These are phyloP conservation scores for Caenorhabditis sp. DNA, from an alignment of 2,888 invertebrate species.

Conservation along the genomic window DNA sequence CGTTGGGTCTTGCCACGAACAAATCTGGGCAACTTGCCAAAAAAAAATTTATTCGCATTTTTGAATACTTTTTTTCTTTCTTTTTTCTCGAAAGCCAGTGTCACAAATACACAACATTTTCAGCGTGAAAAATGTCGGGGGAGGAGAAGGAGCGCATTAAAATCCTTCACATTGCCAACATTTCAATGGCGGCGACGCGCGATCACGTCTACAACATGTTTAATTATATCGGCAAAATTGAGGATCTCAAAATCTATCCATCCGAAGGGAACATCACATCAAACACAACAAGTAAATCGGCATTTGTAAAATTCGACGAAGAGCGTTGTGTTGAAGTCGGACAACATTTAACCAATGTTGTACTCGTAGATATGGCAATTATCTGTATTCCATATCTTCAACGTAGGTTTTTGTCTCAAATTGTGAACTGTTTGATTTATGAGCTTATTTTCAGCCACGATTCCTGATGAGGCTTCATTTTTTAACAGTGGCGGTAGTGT, in stretches of 20 bases:
- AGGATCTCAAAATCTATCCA: slow-evolving; percentile 64
- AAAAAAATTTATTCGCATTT: background rate
- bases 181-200: slow-evolving; percentile 63
- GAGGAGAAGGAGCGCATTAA: slow-evolving; percentile 45
- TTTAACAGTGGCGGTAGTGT: slow-evolving; percentile 90
- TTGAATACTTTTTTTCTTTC: slow-evolving; percentile 2
- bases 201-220: slow-evolving; percentile 69
- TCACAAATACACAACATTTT: no score
- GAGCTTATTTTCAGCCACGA: slow-evolving; percentile 28
- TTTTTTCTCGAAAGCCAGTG: no score
- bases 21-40: background rate
- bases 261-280: slow-evolving; percentile 56
- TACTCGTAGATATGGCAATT: slow-evolving; percentile 95
- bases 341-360: slow-evolving; percentile 96
- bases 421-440: no score
- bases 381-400: slow-evolving; percentile 85
- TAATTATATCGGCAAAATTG: slow-evolving; percentile 62
- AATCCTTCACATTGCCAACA: slow-evolving; percentile 69
- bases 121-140: slow-evolving; percentile 25
- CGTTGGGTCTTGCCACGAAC: background rate
- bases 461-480: slow-evolving; percentile 90
- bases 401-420: no score
- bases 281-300: slow-evolving; percentile 77
- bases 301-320: slow-evolving; percentile 94
- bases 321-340: slow-evolving; percentile 88